Base-by-base conservation (phyloP, 2,888 invertebrate species). In the Machimus atricapillus region DNA sequence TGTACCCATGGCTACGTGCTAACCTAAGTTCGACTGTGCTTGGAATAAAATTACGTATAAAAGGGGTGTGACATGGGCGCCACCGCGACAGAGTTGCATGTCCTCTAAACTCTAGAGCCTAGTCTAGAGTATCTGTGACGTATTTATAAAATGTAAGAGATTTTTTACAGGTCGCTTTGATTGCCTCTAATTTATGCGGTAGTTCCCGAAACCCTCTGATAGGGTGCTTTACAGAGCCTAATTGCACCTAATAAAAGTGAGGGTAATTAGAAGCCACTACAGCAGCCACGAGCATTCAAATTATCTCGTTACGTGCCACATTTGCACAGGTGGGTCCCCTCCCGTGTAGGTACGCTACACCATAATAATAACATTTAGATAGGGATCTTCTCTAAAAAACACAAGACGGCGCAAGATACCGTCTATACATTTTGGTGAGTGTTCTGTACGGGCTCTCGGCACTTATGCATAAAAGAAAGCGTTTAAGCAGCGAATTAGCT, bases 331-430 rank as follows among this genome's bases (percentile, higher is more conserved):
- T 82, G 82, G 82, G 16, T 58, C 3, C 27, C 14, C 34, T 23
- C 14, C 9, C 23, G n/a, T 46, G 58, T n/a, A n/a, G n/a, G n/a
- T n/a, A n/a, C 58, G 34, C 66, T 37, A 58, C 16, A 19, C 82
- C 58, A 82, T 82, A 82, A 82, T 82, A 82, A 82, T 82, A 82
- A 82, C 82, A 66, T 82, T 82, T 37, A 82, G 82, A 82, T 82
- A 82, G 66, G 2, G 58, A 82, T 82, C 58, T 56, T 19, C 82
- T 58, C 34, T 82, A 79, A 52, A 81, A 58, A 37, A 58, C 46
- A 58, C 34, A 82, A 31, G 46, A 81, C n/a, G 27, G 46, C 23
- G 4, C 66, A 14, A 82, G 82, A 82, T 82, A 82, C 37, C 34
- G 34, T 82, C 82, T 27, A 82, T 82, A 66, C 34, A 82, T 82